These are phyloP conservation scores for Acinonyx jubatus DNA, from an alignment of 2,113 vertebrate genomes.

Conservation along the genomic window DNA sequence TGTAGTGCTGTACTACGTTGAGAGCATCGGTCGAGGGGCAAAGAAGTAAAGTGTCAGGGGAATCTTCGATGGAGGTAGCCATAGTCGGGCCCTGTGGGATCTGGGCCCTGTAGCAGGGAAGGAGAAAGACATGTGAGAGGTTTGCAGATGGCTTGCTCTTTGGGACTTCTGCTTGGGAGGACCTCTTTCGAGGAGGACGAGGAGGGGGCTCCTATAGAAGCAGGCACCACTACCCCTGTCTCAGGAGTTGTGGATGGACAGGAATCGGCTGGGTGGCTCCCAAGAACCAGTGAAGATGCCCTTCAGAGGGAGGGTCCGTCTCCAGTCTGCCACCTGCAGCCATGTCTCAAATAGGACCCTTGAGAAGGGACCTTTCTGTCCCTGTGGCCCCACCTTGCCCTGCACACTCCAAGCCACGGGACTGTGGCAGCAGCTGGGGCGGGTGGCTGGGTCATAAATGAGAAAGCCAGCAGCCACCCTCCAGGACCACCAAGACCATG, in stretches of 20 bases:
- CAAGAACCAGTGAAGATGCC: neutral
- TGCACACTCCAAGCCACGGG: neutral
- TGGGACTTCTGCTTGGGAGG: neutral
- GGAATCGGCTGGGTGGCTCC: fast-evolving
- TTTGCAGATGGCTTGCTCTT: too few species aligned
- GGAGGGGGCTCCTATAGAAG: neutral
- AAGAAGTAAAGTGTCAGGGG: fast-evolving
- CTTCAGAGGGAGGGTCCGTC: neutral
- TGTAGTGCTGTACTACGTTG: fast-evolving
- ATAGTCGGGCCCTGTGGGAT: fast-evolving
- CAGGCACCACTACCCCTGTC: fast-evolving
- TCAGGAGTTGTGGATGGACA: neutral
- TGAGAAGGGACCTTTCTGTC: neutral
- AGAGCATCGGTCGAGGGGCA: fast-evolving
- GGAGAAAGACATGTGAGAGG: fast-evolving
- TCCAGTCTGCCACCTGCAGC: neutral
- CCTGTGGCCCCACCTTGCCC: neutral
- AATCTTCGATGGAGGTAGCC: fast-evolving
- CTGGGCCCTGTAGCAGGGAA: neutral
- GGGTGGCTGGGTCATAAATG: fast-evolving
- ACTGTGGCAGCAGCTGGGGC: fast-evolving
- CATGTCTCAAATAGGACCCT: neutral
- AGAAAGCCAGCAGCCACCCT: too few species aligned
- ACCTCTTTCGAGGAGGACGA: too few species aligned
- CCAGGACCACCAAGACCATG: fast-evolving